Evolutionary conservation across 2,113 vertebrate species (phyloP), one percentile per base, ranked within the genome.

Genomic region (Todiramphus chloris): DNA sequence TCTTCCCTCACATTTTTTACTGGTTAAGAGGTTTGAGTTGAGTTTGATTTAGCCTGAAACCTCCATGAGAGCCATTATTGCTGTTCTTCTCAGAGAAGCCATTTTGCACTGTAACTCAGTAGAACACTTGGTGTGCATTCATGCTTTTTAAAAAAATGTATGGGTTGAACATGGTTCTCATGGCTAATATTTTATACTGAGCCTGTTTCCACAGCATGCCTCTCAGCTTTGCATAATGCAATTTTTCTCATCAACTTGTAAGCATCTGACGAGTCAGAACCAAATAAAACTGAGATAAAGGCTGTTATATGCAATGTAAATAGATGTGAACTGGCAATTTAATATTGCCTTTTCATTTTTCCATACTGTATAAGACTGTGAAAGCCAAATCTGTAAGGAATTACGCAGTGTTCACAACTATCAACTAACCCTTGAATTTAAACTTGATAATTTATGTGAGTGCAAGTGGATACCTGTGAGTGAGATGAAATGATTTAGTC

Each of bases 281-380:
- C 81, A 43, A 55, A 63, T 80, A 92, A 89, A 75, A 9, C 48
- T 68, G 69, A 95, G 39, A 60, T 87, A 87, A 94, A 75, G 72
- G 12, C 35, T 68, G 25, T 59, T 89, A 27, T 11, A 8, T 64
- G 21, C 88, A 20, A 75, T 83, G 12, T 79, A 90, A 93, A 44
- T 44, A 91, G 60, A 66, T 24, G 30, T 72, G 68, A 90, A 62
- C 58, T 81, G 78, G 72, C 33, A 93, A 89, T 93, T 95, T 91
- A 75, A 93, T 70, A 33, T 35, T 79, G 24, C 15, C 13, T 11
- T 80, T 85, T 91, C 31, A 72, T 88, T 95, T 94, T 94, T 84
- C 39, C 63, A 48, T 87, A 20, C 39, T 69, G 5, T 55, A 67
- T 44, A 59, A 41, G 19, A 64, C 39, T 83, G 30, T n/a, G 66